Percentiles rank a stretch among this genome's conserved stretches.
Conservation (phyloP, 2,113 vertebrate species). For the Catagonus wagneri region DNA sequence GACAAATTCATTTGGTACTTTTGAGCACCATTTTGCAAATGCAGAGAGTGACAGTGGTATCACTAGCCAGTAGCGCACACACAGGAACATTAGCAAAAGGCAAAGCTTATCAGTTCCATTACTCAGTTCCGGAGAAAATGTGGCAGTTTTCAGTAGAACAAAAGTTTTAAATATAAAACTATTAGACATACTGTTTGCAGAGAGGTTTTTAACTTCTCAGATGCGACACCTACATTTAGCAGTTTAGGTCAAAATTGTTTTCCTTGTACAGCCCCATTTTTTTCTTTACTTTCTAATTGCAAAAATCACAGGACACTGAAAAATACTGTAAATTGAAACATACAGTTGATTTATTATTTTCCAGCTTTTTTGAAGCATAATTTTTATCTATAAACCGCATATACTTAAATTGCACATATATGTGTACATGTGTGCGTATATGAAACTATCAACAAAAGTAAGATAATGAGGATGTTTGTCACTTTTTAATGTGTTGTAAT, state of each 20-base stretch:
- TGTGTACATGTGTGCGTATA: not conserved
- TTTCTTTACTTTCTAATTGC: not conserved
- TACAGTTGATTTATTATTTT: not conserved
- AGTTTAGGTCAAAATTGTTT: not conserved
- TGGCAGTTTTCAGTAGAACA: not conserved
- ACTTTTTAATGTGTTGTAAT: not conserved
- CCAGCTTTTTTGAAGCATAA: not conserved
- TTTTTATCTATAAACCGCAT: not conserved
- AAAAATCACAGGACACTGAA: not conserved
- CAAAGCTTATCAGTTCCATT: not conserved
- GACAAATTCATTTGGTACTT: not conserved
- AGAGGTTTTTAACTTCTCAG: not conserved
- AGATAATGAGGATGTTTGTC: not conserved
- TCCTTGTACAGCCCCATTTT: not conserved
- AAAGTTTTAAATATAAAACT: not conserved
- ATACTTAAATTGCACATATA: not conserved
- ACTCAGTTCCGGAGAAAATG: not conserved
- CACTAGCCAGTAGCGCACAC: accelerated
- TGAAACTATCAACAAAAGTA: not conserved
- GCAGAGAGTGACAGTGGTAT: accelerated
- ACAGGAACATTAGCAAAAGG: not conserved
- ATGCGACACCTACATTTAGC: not conserved
- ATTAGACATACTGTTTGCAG: not conserved
- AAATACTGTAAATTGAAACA: not conserved
- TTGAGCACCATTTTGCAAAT: not conserved